A percentile compares a stretch with the other conserved stretches of the same genome.
phyloP scores from a whole-genome alignment of 2,888 invertebrate species.

The Tetanocera ferruginea region DNA sequence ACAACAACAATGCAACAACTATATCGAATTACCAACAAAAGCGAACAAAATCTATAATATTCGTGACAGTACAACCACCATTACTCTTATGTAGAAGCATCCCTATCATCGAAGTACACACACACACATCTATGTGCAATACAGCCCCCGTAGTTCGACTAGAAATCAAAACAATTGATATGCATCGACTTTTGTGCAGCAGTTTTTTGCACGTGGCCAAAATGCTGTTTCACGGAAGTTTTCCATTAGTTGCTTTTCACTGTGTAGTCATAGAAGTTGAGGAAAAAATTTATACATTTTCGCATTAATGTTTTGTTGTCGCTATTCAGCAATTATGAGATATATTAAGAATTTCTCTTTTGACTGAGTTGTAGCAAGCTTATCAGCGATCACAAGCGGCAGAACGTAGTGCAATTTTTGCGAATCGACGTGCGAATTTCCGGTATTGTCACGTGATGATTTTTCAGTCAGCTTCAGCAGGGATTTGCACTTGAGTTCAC shows the following conservation, averaged over 20 bases:
- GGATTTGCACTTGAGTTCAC: neutral
- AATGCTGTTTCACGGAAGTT: constrained; percentile 14
- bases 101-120: neutral
- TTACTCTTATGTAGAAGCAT: neutral
- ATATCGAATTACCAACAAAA: constrained; percentile 61
- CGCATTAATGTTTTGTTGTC: constrained; percentile 2
- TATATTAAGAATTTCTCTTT: neutral
- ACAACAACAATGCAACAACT: constrained; percentile 58
- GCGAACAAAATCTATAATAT: neutral
- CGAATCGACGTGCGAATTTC: neutral
- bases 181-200: neutral
- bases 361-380: neutral
- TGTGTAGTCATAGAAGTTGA: neutral
- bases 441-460: neutral
- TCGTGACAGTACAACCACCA: neutral
- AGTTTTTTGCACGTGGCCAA: constrained; percentile 26
- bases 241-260: neutral
- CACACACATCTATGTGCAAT: neutral
- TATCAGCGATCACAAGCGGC: neutral
- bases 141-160: neutral
- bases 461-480: neutral
- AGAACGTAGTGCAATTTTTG: neutral
- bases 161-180: constrained; percentile 10
- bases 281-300: neutral
- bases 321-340: neutral